These are phyloP conservation scores for Heterocephalus glaber DNA, from an alignment of 2,113 vertebrate species.

Conservation along the genomic window DNA sequence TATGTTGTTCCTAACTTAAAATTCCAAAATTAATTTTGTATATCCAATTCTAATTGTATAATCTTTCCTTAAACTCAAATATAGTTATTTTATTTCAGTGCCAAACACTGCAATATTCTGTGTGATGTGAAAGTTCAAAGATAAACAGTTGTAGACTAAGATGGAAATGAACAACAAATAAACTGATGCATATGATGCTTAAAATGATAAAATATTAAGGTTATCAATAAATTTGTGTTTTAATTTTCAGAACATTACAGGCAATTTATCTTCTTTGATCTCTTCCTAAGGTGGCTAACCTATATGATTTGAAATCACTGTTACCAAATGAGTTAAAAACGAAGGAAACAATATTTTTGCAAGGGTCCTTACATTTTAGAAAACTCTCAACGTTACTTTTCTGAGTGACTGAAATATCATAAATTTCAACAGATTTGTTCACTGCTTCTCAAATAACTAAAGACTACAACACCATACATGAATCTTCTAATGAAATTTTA, in stretches of 20 bases:
- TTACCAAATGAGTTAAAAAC: constrained; percentile 12
- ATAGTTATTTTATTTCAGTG: neutral
- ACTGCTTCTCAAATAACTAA: constrained; percentile 58
- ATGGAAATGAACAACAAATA: neutral
- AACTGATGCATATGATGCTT: neutral
- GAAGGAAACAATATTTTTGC: neutral
- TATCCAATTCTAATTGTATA: neutral
- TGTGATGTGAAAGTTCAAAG: neutral
- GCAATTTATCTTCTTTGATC: neutral
- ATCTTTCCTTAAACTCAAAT: neutral
- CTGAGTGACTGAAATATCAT: constrained; percentile 24
- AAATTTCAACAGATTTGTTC: constrained; percentile 42
- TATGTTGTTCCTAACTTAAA: neutral
- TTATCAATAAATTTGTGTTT: neutral
- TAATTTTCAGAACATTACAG: constrained; percentile 4
- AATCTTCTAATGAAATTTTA: constrained; percentile 28
- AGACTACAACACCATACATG: neutral
- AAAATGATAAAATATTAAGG: neutral
- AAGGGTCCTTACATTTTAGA: neutral
- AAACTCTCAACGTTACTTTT: neutral
- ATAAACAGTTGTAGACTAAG: neutral
- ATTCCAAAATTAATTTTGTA: neutral
- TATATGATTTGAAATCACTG: neutral
- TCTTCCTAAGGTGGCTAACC: neutral
- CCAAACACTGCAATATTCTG: neutral